A percentile compares a stretch with the other conserved stretches of the same genome.
phyloP scores from a whole-genome alignment of 2,113 vertebrate species.

The cat (Felis catus) region DNA sequence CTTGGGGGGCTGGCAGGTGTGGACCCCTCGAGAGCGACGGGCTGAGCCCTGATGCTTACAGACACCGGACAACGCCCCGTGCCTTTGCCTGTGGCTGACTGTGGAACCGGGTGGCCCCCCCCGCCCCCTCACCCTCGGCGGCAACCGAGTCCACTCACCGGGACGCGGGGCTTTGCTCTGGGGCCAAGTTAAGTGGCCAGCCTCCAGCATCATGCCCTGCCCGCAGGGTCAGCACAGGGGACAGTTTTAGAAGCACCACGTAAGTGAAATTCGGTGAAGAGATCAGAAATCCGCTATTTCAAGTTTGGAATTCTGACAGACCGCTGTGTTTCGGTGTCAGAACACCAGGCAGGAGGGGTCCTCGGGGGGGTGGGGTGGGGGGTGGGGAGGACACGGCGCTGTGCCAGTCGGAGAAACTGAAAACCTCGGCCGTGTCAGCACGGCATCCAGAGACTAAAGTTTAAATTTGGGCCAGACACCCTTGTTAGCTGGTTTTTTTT shows the following conservation, averaged over 20 bases:
- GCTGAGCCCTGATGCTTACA: rapidly evolving
- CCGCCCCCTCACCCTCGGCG: too few relatives aligned
- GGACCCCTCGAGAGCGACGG: rapidly evolving
- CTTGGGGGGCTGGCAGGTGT: rapidly evolving
- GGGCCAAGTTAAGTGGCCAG: not conserved
- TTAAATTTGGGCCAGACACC: conserved; percentile 70
- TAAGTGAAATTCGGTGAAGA: not conserved
- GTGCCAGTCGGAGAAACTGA: rapidly evolving
- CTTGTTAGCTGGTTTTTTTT: conserved; percentile 50
- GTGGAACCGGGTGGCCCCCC: too few relatives aligned
- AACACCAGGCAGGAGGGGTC: rapidly evolving
- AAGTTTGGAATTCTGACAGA: not conserved
- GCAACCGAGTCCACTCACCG: not conserved
- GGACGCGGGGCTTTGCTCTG: rapidly evolving
- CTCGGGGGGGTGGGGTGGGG: too few relatives aligned
- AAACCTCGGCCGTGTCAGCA: not conserved
- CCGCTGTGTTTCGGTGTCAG: rapidly evolving
- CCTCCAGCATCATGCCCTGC: not conserved
- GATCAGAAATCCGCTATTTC: not conserved
- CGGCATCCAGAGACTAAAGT: conserved; percentile 29
- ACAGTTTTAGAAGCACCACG: not conserved
- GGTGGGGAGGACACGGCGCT: not conserved
- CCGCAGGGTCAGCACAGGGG: not conserved
- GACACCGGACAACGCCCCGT: rapidly evolving
- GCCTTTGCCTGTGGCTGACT: rapidly evolving